phyloP scores from a whole-genome alignment of 2,797 vertebrate species.

The Acrossocheilus wenchowensis region DNA sequence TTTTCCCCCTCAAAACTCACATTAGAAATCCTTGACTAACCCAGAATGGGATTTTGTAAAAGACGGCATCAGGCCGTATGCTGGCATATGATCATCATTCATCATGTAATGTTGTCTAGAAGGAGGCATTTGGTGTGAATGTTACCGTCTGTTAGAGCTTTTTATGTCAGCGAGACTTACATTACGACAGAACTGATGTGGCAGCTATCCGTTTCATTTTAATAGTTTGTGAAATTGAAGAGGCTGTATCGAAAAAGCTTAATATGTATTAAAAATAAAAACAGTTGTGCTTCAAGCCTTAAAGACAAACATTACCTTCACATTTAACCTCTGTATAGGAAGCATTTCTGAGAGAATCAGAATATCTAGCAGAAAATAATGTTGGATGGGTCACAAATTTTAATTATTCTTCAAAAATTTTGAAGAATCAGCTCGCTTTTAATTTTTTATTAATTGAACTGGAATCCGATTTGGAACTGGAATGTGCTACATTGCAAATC shows the following conservation, averaged over 20 bases:
- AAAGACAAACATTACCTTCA: background rate
- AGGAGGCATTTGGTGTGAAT: background rate
- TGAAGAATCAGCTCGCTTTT: background rate
- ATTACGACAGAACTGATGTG: conserved; percentile 6
- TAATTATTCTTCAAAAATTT: no score
- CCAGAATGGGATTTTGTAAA: background rate
- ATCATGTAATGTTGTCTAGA: conserved; percentile 13
- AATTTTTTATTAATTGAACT: background rate
- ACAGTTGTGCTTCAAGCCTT: background rate
- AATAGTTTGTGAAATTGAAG: background rate
- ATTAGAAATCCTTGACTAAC: conserved; percentile 22
- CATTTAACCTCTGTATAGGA: background rate
- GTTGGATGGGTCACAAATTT: no score
- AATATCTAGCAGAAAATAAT: background rate
- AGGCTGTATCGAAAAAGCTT: background rate
- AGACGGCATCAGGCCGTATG: conserved; percentile 2
- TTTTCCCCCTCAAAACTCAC: background rate
- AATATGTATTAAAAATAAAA: background rate
- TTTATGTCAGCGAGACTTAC: conserved; percentile 4
- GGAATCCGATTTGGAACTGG: background rate
- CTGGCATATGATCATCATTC: background rate
- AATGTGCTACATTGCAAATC: background rate
- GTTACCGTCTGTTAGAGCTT: background rate
- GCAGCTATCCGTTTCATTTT: background rate
- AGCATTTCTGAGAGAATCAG: background rate